A percentile compares a stretch with the other conserved stretches of the same genome.
Evolutionary conservation across 2,113 vertebrate genomes (phyloP).

Genomic region (Leptobrachium leishanense): DNA sequence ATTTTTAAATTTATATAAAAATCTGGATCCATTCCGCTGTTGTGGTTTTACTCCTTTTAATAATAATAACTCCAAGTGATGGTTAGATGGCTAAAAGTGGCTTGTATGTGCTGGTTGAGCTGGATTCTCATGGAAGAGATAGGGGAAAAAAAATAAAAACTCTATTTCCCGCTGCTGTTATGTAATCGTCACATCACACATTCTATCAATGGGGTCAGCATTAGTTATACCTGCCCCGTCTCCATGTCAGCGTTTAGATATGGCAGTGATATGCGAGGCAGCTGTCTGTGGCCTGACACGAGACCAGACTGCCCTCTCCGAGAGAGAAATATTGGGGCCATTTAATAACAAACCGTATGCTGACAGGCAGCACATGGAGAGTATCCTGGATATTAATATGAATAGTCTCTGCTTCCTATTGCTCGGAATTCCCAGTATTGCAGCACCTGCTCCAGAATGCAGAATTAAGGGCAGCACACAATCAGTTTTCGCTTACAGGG

Average conservation of each 20-base stretch:
- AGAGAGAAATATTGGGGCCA: constrained; percentile 36
- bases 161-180: background rate
- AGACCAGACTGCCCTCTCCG: constrained; percentile 31
- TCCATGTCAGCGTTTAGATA: constrained; percentile 18
- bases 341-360: constrained; percentile 38
- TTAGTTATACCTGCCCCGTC: constrained; percentile 13
- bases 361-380: constrained; percentile 41
- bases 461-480: constrained; percentile 58
- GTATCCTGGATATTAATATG: constrained; percentile 46
- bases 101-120: background rate
- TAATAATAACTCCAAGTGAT: background rate
- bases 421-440: constrained; percentile 41
- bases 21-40: too few relatives aligned
- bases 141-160: too few relatives aligned
- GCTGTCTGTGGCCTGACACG: constrained; percentile 22
- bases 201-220: constrained; percentile 14
- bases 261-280: background rate
- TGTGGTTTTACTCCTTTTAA: too few relatives aligned
- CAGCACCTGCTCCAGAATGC: constrained; percentile 52
- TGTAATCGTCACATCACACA: background rate
- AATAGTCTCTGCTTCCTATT: constrained; percentile 37
- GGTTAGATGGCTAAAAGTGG: background rate
- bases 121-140: background rate
- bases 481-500: constrained; percentile 53
- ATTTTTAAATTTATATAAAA: too few relatives aligned